Evolutionary conservation across 2,888 invertebrate genomes (phyloP).

Genomic region (Embidobia sp.): DNA sequence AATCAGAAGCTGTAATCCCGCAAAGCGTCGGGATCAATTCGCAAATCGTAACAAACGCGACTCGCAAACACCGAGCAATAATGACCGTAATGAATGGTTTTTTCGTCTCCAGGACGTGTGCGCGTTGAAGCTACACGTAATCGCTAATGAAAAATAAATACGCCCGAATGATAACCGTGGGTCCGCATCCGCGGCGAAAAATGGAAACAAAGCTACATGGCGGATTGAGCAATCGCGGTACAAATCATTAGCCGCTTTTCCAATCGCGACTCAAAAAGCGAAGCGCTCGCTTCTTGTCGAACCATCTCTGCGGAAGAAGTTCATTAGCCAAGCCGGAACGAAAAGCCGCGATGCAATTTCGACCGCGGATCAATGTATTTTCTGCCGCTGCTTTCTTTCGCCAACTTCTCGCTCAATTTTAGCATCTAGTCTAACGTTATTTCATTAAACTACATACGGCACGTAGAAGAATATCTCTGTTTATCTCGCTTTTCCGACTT

Average conservation of each 20-base stretch:
- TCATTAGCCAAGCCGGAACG: constrained; percentile 17
- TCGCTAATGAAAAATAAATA: constrained; percentile 35
- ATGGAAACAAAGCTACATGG: constrained; percentile 10
- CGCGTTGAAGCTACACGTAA: constrained; percentile 11
- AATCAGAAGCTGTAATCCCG: too few relatives aligned
- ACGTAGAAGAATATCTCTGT: constrained; percentile 78
- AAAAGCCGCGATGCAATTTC: constrained; percentile 8
- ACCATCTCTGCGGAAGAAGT: constrained; percentile 16
- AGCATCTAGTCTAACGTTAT: constrained; percentile 67
- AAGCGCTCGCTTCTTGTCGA: neutral
- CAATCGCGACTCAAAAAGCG: neutral
- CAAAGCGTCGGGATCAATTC: too few relatives aligned
- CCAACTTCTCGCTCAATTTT: neutral
- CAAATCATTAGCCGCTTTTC: constrained; percentile 31
- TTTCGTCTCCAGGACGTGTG: neutral
- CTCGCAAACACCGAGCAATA: too few relatives aligned
- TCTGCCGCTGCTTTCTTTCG: neutral
- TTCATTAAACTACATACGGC: constrained; percentile 76
- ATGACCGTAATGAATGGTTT: too few relatives aligned
- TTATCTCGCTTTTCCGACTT: constrained; percentile 65
- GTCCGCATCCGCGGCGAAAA: neutral
- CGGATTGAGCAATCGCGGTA: constrained; percentile 7
- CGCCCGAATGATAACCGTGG: neutral
- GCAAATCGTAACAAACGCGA: too few relatives aligned
- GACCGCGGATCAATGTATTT: neutral